phyloP scores from a whole-genome alignment of 2,797 vertebrate species.

The Spinus pinus region DNA sequence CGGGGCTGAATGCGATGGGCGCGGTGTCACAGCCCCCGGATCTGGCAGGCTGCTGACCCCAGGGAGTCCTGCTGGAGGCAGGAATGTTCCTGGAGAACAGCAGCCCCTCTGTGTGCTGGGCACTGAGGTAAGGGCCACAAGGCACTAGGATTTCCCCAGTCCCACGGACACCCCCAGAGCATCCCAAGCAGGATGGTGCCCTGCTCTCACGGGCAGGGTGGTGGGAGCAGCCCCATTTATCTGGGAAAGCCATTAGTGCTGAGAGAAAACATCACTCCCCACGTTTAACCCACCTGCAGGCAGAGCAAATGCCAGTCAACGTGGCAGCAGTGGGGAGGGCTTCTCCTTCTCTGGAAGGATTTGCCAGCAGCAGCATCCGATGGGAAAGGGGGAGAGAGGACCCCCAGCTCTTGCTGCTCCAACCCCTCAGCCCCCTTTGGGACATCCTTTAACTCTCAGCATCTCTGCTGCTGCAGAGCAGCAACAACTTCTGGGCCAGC shows the following conservation, averaged over 20 bases:
- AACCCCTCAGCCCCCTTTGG: not conserved
- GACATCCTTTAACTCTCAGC: not conserved
- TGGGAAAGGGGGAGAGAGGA: not conserved
- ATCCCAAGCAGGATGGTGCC: not conserved
- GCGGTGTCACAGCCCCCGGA: constrained; percentile 68
- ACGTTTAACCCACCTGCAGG: not conserved
- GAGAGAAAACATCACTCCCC: not conserved
- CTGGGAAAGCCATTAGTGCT: not conserved
- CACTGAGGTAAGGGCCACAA: constrained; percentile 53
- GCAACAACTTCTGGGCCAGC: not conserved
- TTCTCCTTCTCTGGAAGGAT: not conserved
- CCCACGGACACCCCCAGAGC: constrained; percentile 20
- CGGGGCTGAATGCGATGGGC: constrained; percentile 29
- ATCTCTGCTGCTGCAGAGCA: not conserved
- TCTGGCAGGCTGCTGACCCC: constrained; percentile 67
- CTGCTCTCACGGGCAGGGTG: constrained; percentile 7
- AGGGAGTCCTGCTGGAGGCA: constrained; percentile 60
- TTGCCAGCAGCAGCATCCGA: not conserved
- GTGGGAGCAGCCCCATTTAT: constrained; percentile 2
- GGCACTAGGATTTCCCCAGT: constrained; percentile 69
- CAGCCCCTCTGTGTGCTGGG: constrained; percentile 70
- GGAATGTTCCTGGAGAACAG: constrained; percentile 75
- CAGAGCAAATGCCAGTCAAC: not conserved
- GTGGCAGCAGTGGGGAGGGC: not conserved
- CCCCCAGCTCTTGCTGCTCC: not conserved